These are phyloP conservation scores for Tapirus terrestris DNA, from an alignment of 2,113 vertebrate genomes.

Conservation along the genomic window DNA sequence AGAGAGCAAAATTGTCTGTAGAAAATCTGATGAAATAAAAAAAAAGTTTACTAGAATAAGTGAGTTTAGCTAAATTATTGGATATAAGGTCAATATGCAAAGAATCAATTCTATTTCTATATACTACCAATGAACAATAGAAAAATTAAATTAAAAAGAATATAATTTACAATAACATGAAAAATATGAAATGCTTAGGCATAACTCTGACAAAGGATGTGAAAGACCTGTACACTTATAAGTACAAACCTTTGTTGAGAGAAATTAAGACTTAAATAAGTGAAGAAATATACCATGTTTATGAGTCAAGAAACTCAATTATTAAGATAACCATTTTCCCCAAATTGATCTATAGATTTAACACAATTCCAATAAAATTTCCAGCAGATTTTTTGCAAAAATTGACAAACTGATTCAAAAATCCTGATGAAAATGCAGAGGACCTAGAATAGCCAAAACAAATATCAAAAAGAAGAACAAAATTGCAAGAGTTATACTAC, in stretches of 20 bases:
- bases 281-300: neutral
- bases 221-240: neutral
- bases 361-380: neutral
- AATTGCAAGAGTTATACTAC: neutral
- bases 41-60: neutral
- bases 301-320: neutral
- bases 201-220: neutral
- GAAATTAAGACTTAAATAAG: neutral
- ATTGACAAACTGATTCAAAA: conserved; percentile 19
- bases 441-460: neutral
- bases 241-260: neutral
- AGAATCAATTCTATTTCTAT: neutral
- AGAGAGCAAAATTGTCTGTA: neutral
- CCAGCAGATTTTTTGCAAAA: conserved; percentile 3
- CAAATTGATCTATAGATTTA: neutral
- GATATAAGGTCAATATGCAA: neutral
- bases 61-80: neutral
- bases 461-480: neutral
- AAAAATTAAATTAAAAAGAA: neutral
- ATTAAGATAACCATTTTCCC: neutral
- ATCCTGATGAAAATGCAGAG: neutral
- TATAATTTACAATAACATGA: neutral
- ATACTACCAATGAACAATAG: neutral
- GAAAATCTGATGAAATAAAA: neutral
- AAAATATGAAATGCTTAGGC: neutral